Base-by-base conservation (phyloP, 2,888 invertebrate genomes). In the Cylindroiulus punctatus region DNA sequence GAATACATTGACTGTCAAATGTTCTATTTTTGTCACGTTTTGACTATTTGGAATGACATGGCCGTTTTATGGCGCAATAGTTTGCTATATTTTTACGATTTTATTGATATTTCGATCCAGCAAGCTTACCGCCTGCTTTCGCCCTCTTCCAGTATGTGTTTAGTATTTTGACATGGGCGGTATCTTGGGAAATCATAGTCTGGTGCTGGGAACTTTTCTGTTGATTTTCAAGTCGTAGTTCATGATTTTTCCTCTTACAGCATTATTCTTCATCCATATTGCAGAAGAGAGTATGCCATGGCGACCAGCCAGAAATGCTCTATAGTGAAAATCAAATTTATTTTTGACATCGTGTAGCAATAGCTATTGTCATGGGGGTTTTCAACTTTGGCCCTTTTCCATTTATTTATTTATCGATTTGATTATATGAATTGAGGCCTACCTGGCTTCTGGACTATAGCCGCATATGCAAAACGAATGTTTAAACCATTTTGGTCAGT, bases 321-420 rank as follows among this genome's bases (percentile, higher is more conserved):
- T 76, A 76, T n/a, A n/a, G 12, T 76, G 30, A 76, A 76, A 76
- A 76, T 76, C 76, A 76, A 76, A 76, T 76, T 76, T 76, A 76
- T 30, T 76, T 76, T 76, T 76, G 76, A 76, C 76, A 76, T 76
- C 30, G 76, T 76, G 76, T 30, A 26, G 76, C 76, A 76, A 76
- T 76, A 76, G 76, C 76, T 76, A 76, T 76, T 76, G 76, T 76
- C 76, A 30, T 76, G 76, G 76, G 76, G 76, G 12, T 76, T 76
- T 76, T 76, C 76, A 76, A 76, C 76, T 76, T 76, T 76, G 76
- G 76, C 76, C 76, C 76, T 76, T 76, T 76, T 76, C 76, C 30
- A 30, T 30, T 76, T 76, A 76, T 30, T 14, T 30, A 76, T 30
- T 30, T 76, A 76, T 76, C 76, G 76, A 76, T 76, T 65, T 76